Evolutionary conservation across 2,113 vertebrate species (phyloP).

Genomic region (Pyrgilauda ruficollis): DNA sequence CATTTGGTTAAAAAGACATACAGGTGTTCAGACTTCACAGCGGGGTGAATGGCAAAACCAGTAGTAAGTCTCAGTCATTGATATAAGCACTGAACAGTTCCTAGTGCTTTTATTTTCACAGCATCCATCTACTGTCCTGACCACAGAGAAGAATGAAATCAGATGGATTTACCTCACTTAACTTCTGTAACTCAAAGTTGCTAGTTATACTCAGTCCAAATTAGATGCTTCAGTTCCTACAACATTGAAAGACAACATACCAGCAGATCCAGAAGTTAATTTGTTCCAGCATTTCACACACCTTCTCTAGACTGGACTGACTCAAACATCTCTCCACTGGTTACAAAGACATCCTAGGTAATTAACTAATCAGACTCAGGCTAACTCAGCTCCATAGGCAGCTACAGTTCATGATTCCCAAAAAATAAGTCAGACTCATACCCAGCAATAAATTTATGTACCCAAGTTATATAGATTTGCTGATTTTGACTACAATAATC

Average conservation of each 20-base stretch:
- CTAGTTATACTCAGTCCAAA: background rate
- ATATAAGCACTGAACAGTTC: background rate
- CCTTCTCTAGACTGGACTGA: background rate
- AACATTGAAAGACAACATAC: background rate
- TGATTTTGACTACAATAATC: background rate
- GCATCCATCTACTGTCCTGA: background rate
- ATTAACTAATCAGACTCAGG: background rate
- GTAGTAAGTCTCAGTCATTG: background rate
- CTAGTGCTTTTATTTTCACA: background rate
- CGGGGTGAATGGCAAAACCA: background rate
- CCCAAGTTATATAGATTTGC: accelerated
- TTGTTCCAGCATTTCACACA: background rate
- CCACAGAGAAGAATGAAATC: background rate
- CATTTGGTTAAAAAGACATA: background rate
- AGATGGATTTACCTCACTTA: background rate
- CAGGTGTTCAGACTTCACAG: background rate
- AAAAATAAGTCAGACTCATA: background rate
- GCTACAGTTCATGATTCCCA: background rate
- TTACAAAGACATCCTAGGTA: background rate
- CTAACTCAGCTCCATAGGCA: background rate
- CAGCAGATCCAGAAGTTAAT: background rate
- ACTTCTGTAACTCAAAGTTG: background rate
- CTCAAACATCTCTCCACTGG: background rate
- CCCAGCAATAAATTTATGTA: background rate
- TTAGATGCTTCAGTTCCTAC: background rate